A percentile compares a stretch with the other conserved stretches of the same genome.
Conservation (phyloP, 1,140 invertebrate species). For the Hycleus phaleratus region DNA sequence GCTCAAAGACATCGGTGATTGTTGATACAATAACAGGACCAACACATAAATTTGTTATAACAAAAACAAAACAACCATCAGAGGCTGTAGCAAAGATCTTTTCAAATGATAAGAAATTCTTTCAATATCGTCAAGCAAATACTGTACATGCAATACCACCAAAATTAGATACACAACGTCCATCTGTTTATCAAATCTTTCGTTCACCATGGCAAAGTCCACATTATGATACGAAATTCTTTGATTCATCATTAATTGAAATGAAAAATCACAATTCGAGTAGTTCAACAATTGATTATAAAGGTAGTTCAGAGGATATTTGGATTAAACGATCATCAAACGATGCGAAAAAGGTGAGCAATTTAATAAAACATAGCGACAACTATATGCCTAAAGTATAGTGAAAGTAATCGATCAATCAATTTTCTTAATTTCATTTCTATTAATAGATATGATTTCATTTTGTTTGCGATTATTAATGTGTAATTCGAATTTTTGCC, state of each 20-base stretch:
- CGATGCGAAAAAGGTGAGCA: conserved; percentile 38
- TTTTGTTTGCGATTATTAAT: no score
- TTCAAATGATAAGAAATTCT: conserved; percentile 21
- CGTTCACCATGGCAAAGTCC: conserved; percentile 49
- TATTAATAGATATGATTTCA: no score
- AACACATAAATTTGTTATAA: conserved; percentile 40
- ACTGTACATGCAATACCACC: conserved; percentile 54
- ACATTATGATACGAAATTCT: conserved; percentile 70
- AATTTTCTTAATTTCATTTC: no score
- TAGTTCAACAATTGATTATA: conserved; percentile 52
- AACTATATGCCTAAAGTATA: no score
- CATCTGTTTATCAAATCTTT: conserved; percentile 47
- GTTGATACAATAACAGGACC: conserved; percentile 36
- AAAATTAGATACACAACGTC: conserved; percentile 46
- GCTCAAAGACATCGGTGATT: conserved; percentile 37
- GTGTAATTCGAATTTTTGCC: no score
- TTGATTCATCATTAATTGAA: conserved; percentile 71
- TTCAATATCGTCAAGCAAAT: conserved; percentile 46
- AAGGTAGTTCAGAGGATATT: conserved; percentile 52
- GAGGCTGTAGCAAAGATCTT: conserved; percentile 34
- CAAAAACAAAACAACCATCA: conserved; percentile 35
- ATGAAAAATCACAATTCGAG: conserved; percentile 67
- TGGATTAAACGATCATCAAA: conserved; percentile 57
- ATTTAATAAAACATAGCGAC: no score
- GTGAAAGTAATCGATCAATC: no score